A percentile compares a stretch with the other conserved stretches of the same genome.
phyloP scores from a whole-genome alignment of 2,888 invertebrate species.

The Phyllotreta cruciferae region DNA sequence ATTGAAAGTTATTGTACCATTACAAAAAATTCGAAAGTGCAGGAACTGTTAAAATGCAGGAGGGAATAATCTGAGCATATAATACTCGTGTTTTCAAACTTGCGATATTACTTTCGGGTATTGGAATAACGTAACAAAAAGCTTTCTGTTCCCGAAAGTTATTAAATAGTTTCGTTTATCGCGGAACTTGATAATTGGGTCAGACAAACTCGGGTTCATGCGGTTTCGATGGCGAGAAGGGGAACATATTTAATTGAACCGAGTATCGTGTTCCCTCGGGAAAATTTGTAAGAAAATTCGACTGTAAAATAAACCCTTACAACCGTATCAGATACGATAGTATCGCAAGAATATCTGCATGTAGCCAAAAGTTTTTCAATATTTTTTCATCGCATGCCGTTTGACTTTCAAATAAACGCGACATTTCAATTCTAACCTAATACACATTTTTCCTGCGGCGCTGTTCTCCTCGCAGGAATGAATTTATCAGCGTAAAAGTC shows the following conservation, averaged over 20 bases:
- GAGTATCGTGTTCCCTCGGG: no score
- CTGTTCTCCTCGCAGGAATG: constrained; percentile 20
- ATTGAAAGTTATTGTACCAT: no score
- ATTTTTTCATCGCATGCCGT: constrained; percentile 8
- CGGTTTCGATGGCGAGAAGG: no score
- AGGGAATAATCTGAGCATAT: neutral
- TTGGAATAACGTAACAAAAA: constrained; percentile 12
- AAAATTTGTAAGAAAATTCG: no score
- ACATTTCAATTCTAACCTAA: constrained; percentile 20
- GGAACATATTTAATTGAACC: no score
- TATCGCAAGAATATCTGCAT: no score
- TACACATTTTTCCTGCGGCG: constrained; percentile 17
- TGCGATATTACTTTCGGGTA: constrained; percentile 14
- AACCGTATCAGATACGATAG: no score
- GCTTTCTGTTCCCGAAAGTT: constrained; percentile 9
- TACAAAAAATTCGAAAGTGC: no score
- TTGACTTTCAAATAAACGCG: constrained; percentile 19
- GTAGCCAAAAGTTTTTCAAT: neutral
- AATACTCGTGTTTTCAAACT: constrained; percentile 9
- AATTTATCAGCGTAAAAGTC: constrained; percentile 33
- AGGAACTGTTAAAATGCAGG: no score
- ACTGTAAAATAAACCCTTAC: no score
- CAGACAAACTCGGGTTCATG: neutral
- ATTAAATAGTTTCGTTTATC: constrained; percentile 19
- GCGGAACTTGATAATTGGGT: constrained; percentile 15